A percentile compares a stretch with the other conserved stretches of the same genome.
Conservation (phyloP, 92 coral and sea anemone genomes). For the Pocillopora grandis region DNA sequence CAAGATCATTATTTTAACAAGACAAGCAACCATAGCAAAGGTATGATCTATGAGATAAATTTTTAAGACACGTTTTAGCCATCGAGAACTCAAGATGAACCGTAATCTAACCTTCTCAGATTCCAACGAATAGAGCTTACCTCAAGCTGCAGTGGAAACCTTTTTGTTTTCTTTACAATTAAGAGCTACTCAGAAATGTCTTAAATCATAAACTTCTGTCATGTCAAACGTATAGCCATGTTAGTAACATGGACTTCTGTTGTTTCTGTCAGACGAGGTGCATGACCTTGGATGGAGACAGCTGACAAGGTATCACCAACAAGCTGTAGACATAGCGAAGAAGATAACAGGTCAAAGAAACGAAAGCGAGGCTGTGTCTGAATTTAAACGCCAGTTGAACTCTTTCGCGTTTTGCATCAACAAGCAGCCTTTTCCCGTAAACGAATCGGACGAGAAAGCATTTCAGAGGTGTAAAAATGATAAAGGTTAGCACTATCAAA, state of each 20-base stretch:
- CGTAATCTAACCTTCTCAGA: too few relatives aligned
- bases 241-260: background rate
- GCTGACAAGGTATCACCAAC: conserved; percentile 41
- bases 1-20: too few relatives aligned
- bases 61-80: too few relatives aligned
- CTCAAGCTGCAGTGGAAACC: too few relatives aligned
- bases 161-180: too few relatives aligned
- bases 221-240: background rate
- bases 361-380: conserved; percentile 45
- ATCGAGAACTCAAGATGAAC: too few relatives aligned
- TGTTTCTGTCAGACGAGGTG: conserved; percentile 32
- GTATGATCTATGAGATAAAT: too few relatives aligned
- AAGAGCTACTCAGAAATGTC: background rate
- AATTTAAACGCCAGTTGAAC: conserved; percentile 47
- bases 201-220: too few relatives aligned
- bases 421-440: conserved; percentile 55
- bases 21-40: too few relatives aligned
- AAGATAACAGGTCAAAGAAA: conserved; percentile 45
- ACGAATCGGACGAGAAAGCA: conserved; percentile 63
- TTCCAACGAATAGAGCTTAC: too few relatives aligned
- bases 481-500: conserved; percentile 19
- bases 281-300: conserved; percentile 60
- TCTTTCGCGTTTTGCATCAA: conserved; percentile 52
- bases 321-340: conserved; percentile 53
- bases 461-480: conserved; percentile 31